A percentile compares a stretch with the other conserved stretches of the same genome.
phyloP scores from a whole-genome alignment of 2,888 invertebrate genomes.

The Drosophila seclusa region DNA sequence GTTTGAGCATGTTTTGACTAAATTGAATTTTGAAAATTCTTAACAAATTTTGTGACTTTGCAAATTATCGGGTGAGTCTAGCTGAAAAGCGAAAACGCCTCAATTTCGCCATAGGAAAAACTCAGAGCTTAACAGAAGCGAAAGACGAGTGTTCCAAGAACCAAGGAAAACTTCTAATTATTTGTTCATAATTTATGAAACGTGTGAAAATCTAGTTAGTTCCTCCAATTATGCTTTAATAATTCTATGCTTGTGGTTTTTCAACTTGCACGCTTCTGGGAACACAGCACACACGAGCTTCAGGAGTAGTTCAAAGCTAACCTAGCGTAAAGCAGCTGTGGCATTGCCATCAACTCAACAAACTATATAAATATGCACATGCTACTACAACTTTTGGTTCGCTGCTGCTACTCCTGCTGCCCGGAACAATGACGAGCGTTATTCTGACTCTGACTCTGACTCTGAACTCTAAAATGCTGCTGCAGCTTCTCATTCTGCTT shows the following conservation, averaged over 20 bases:
- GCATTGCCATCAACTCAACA: conserved; percentile 31
- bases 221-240: neutral
- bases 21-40: neutral
- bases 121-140: too few relatives aligned
- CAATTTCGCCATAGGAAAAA: neutral
- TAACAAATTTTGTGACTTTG: neutral
- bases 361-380: conserved; percentile 74
- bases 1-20: neutral
- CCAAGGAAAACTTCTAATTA: neutral
- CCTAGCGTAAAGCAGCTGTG: conserved; percentile 61
- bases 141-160: neutral
- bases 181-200: neutral
- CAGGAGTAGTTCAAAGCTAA: conserved; percentile 63
- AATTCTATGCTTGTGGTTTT: neutral
- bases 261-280: neutral
- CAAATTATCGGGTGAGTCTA: neutral
- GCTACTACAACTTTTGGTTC: conserved; percentile 59
- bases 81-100: neutral
- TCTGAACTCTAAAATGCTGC: conserved; percentile 27
- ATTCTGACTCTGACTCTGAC: conserved; percentile 21
- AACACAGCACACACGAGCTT: conserved; percentile 47
- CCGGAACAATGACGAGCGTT: conserved; percentile 69
- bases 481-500: conserved; percentile 8
- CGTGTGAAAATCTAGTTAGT: neutral
- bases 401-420: conserved; percentile 25